Evolutionary conservation across 2,888 invertebrate genomes (phyloP).

Genomic region (Colletes collaris): DNA sequence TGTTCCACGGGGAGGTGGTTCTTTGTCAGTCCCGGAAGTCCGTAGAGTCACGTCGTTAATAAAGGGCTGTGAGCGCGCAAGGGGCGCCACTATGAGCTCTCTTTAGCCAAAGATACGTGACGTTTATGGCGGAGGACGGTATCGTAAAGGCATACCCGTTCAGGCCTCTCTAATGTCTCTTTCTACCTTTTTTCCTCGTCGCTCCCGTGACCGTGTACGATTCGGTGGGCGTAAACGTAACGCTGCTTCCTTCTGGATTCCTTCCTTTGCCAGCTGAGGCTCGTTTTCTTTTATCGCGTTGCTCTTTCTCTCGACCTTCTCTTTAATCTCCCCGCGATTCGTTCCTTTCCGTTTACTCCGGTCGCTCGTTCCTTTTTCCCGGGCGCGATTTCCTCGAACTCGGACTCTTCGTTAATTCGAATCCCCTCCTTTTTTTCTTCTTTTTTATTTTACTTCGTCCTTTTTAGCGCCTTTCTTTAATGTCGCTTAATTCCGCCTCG

Average conservation of each 20-base stretch:
- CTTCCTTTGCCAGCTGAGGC: conserved; percentile 32
- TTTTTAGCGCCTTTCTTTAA: conserved; percentile 35
- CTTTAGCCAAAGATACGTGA: conserved; percentile 78
- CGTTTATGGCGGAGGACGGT: conserved; percentile 76
- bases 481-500: conserved; percentile 47
- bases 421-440: background rate
- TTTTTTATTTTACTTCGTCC: background rate
- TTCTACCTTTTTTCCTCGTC: conserved; percentile 45
- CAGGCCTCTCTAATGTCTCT: conserved; percentile 52
- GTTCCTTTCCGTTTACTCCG: conserved; percentile 36
- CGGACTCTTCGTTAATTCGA: conserved; percentile 42
- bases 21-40: conserved; percentile 67
- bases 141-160: conserved; percentile 71
- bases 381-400: conserved; percentile 15
- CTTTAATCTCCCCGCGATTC: conserved; percentile 54
- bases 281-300: conserved; percentile 28
- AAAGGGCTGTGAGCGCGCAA: conserved; percentile 62
- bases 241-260: conserved; percentile 52
- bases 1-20: conserved; percentile 23
- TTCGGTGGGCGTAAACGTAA: conserved; percentile 73
- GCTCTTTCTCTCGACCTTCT: conserved; percentile 28
- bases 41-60: conserved; percentile 71
- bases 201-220: conserved; percentile 32
- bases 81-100: conserved; percentile 69
- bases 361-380: background rate